Evolutionary conservation across 92 coral and sea anemone genomes (phyloP).

Genomic region (Epizoanthus scotinus): DNA sequence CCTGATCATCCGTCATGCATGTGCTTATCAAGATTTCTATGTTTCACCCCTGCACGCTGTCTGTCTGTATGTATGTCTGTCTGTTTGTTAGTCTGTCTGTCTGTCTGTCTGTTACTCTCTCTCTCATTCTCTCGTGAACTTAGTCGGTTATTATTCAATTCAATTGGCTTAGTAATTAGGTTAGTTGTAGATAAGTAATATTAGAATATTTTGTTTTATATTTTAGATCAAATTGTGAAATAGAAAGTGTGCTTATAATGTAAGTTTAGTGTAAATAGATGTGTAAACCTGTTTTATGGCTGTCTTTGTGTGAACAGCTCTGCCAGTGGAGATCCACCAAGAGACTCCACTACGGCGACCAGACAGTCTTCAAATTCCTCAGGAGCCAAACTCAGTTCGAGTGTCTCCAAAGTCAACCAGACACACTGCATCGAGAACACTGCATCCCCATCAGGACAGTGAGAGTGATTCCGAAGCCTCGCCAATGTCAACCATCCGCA

Average conservation of each 20-base stretch:
- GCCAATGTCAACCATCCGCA: conserved; percentile 36
- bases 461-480: conserved; percentile 32
- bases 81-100: too few species aligned
- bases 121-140: too few species aligned
- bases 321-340: not conserved
- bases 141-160: too few species aligned
- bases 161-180: too few species aligned
- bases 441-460: conserved; percentile 19
- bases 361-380: conserved; percentile 10
- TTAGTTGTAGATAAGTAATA: too few species aligned
- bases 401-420: conserved; percentile 7
- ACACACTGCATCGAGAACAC: not conserved
- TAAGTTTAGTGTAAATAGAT: not conserved
- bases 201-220: too few species aligned
- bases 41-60: too few species aligned
- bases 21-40: too few species aligned
- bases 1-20: too few species aligned
- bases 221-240: too few species aligned
- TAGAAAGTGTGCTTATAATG: not conserved
- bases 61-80: too few species aligned
- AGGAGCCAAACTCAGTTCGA: conserved; percentile 1
- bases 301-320: not conserved
- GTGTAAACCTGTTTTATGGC: not conserved
- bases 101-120: too few species aligned
- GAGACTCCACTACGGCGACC: conserved; percentile 16